These are phyloP conservation scores for Coptodon bakossiorum DNA, from an alignment of 2,113 vertebrate species.

Conservation along the genomic window DNA sequence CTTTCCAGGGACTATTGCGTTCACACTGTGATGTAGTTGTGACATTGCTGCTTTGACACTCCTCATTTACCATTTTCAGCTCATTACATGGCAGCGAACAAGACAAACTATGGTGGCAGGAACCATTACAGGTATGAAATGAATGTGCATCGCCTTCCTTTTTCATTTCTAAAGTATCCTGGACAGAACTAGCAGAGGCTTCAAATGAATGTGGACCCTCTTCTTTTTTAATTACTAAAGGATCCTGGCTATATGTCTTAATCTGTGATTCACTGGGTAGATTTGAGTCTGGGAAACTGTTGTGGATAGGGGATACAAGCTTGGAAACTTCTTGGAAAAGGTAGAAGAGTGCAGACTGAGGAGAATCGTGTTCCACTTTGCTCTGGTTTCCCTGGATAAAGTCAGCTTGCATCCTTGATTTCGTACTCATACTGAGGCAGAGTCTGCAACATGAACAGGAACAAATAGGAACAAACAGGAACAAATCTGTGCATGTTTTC, in stretches of 20 bases:
- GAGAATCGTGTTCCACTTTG: conserved; percentile 18
- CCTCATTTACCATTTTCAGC: background rate
- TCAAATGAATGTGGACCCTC: background rate
- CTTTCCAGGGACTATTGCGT: conserved; percentile 56
- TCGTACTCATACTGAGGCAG: conserved; percentile 50
- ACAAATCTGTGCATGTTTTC: background rate
- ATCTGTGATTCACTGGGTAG: background rate
- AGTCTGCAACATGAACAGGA: conserved; percentile 3
- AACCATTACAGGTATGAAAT: background rate
- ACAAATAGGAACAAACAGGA: background rate
- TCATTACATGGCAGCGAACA: background rate
- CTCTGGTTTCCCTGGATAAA: conserved; percentile 16
- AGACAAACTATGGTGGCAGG: background rate
- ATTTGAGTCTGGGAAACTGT: background rate
- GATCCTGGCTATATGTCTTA: background rate
- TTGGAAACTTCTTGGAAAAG: conserved; percentile 75
- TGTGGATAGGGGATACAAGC: conserved; percentile 38
- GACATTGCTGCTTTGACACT: background rate
- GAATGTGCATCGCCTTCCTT: background rate
- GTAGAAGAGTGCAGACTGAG: conserved; percentile 60
- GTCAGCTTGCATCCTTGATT: background rate
- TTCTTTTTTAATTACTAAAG: background rate
- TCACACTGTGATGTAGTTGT: background rate
- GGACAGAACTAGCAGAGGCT: background rate
- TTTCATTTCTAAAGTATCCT: background rate